A percentile compares a stretch with the other conserved stretches of the same genome.
These are phyloP conservation scores for Acholoe squamosa DNA, from an alignment of 2,888 invertebrate genomes.

Conservation along the genomic window DNA sequence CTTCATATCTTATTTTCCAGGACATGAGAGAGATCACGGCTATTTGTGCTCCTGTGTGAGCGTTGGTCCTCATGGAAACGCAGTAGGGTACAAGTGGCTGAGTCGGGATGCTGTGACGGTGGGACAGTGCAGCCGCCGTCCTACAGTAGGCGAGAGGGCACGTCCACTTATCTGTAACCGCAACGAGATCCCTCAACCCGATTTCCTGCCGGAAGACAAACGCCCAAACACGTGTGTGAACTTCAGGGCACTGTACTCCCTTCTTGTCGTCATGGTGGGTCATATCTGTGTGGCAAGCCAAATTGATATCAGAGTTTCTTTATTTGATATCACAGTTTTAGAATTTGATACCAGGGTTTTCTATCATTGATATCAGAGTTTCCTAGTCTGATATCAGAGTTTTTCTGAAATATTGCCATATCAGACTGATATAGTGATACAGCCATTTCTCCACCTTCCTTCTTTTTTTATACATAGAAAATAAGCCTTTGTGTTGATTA, in stretches of 20 bases:
- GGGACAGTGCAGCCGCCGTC: background rate
- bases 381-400: no score
- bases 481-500: no score
- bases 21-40: background rate
- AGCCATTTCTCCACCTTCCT: no score
- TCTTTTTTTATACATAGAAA: no score
- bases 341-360: no score
- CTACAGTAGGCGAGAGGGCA: background rate
- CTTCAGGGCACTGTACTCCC: slow-evolving; percentile 7
- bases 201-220: background rate
- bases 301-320: no score
- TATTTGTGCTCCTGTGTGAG: background rate
- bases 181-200: background rate
- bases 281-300: no score
- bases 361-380: no score
- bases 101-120: background rate
- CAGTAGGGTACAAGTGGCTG: background rate
- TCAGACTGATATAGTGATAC: no score
- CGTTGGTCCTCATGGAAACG: background rate
- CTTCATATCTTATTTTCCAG: background rate
- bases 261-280: background rate
- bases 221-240: background rate
- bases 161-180: background rate
- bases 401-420: no score
- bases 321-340: no score